phyloP scores from a whole-genome alignment of 2,797 vertebrate genomes.

The Takifugu ocellatus region DNA sequence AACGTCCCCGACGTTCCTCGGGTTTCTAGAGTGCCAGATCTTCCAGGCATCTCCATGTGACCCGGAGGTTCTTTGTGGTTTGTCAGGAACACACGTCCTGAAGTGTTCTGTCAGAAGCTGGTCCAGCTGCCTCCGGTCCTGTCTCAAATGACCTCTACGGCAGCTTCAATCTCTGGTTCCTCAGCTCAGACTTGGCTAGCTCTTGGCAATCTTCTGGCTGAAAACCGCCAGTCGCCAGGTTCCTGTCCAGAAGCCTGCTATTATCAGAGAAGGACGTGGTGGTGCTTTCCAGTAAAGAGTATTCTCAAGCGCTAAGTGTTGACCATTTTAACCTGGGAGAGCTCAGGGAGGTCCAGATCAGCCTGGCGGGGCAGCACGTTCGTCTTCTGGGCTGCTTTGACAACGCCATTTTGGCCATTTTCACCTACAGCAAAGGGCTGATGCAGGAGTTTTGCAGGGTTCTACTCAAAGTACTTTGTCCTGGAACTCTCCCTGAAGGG shows the following conservation, averaged over 20 bases:
- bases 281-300: conserved; percentile 6
- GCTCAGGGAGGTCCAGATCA: conserved; percentile 72
- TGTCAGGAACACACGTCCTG: conserved; percentile 7
- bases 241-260: conserved; percentile 62
- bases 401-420: conserved; percentile 64
- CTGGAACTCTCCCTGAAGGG: conserved; percentile 17
- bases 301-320: conserved; percentile 22
- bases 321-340: conserved; percentile 44
- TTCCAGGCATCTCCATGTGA: neutral
- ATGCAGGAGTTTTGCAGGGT: conserved; percentile 75
- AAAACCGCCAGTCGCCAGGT: conserved; percentile 49
- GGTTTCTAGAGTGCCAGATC: neutral
- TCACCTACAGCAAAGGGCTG: conserved; percentile 74
- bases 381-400: conserved; percentile 55
- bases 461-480: conserved; percentile 43
- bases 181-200: conserved; percentile 19
- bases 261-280: conserved; percentile 62
- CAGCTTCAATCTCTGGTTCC: conserved; percentile 54
- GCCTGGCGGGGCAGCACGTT: conserved; percentile 78
- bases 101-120: conserved; percentile 69
- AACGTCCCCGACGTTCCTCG: neutral
- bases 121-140: conserved; percentile 69
- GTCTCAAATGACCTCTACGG: conserved; percentile 61
- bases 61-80: conserved; percentile 44
- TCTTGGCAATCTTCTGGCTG: conserved; percentile 75